Base-by-base conservation (phyloP, 1,140 invertebrate species). In the Drosophila busckii region DNA sequence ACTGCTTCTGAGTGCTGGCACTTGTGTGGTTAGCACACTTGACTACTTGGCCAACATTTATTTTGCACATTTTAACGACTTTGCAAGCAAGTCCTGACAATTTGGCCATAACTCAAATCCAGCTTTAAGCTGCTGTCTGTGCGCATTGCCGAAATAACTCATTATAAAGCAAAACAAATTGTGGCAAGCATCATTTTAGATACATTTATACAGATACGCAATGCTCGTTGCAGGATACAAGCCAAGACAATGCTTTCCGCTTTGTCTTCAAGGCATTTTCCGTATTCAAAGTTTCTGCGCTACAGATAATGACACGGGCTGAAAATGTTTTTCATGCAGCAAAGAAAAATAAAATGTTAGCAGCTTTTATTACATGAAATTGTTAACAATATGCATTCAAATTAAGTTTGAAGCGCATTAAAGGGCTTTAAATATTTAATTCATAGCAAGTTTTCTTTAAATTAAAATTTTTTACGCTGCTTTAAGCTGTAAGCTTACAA, bases 141-240 rank as follows among this genome's bases (percentile, higher is more conserved):
- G 42, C 32, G 52, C 45, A 34, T 28, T 50, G 48, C 17, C 2
- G 17, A 65, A 69, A 61, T 55, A 61, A 66, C 71, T 76, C 66
- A 76, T 76, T 76, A 76, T 75, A 76, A 70, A 59, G 62, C 71
- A 70, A 62, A 70, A 76, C 71, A 76, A 76, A 76, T 76, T 76
- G 71, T 58, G 61, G 66, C 71, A 35, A 48, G 42, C 66, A 52
- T 62, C 60, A 78, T 76, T 76, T 67, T 42, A 65, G 70, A 75
- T 73, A 60, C 17, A 2, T 20, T 16, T 2, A 22, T n/a, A 3
- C 19, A 13, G 1, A 19, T 19, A 2, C 28, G 3, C 4, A 15
- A 26, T 0, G 7, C 12, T 12, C 19, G 15, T 5, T 25, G 12
- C 34, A 13, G 19, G 9, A 29, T 16, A 35, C 41, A 55, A 35